A percentile compares a stretch with the other conserved stretches of the same genome.
Evolutionary conservation across 2,113 vertebrate species (phyloP).

Genomic region (Ornithorhynchus anatinus): DNA sequence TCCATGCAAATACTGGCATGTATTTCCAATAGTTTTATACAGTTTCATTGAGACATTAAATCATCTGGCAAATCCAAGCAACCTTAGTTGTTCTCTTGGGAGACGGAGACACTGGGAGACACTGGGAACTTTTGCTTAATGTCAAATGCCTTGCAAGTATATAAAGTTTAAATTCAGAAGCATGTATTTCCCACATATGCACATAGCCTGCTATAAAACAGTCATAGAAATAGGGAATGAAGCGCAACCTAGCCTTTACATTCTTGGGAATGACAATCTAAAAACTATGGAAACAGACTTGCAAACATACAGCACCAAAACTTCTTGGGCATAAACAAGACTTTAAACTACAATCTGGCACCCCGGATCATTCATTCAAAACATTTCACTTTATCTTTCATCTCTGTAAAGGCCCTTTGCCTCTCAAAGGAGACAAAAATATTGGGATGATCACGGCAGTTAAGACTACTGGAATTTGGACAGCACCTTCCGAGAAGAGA

Average conservation of each 20-base stretch:
- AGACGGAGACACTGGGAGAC: neutral
- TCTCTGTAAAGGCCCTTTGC: too few species aligned
- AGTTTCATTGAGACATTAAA: too few species aligned
- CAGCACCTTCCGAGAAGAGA: too few species aligned
- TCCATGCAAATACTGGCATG: too few species aligned
- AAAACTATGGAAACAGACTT: neutral
- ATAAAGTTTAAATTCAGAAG: neutral
- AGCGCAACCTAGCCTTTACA: neutral
- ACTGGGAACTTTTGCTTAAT: neutral
- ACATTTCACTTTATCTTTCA: too few species aligned
- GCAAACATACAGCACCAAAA: neutral
- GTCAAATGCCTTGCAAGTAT: neutral
- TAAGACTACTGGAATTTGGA: too few species aligned
- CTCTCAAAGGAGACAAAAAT: too few species aligned
- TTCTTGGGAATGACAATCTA: neutral
- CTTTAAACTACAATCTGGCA: neutral
- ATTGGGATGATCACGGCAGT: too few species aligned
- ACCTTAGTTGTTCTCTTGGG: neutral
- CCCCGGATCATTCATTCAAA: too few species aligned
- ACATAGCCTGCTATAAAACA: neutral
- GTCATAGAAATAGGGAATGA: neutral
- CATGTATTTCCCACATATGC: conserved; percentile 10
- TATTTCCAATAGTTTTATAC: too few species aligned
- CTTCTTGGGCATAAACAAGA: rapidly evolving
- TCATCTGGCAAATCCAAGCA: neutral